Base-by-base conservation (phyloP, 2,888 invertebrate species). In the Apomyelois bistriatella region DNA sequence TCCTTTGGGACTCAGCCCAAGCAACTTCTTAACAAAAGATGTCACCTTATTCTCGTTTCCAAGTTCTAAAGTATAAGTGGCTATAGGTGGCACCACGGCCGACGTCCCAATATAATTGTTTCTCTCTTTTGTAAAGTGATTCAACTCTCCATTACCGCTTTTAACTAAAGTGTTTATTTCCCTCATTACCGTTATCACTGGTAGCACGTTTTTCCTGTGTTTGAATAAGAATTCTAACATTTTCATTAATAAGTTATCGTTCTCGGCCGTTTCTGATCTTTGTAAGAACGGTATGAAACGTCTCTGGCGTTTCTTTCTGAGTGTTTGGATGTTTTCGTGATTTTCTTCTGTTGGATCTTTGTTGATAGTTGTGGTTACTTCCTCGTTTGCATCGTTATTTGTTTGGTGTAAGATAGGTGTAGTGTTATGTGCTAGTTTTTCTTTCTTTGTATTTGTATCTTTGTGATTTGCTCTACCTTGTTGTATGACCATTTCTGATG, bases 141-240 rank as follows among this genome's bases (percentile, higher is more conserved):
- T 81, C 1, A 86, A 52, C 46, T 85, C 83, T 0, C 84, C 81
- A 3, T 79, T 79, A 0, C 62, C 74, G 5, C 77, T 83, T 42
- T 71, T 81, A 0, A 87, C 79, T 2, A 85, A 46, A 0, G 88
- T 85, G 17, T 73, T 81, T 0, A 88, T 82, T 41, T 87, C 87
- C 5, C 85, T 55, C 56, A 82, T 75, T 0, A 86, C 79, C 0
- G 79, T 79, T 1, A 84, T 68, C 0, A 86, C 72, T 1, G 87
- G 88, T 0, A 81, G 37, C 0, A 81, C 67, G 7, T 65, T 76
- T 47, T 63, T 76, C 0, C 80, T 65, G 32, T 84, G 74, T 41
- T 67, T 78, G 0, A 77, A 52, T 0, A 87, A 48, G 13, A 84
- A 85, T 36, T 79, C 72, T 4, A 84, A 46, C 51, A 82, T 71